A percentile compares a stretch with the other conserved stretches of the same genome.
Evolutionary conservation across 92 coral and sea anemone species (phyloP).

Genomic region (Virgularia gustaviana): DNA sequence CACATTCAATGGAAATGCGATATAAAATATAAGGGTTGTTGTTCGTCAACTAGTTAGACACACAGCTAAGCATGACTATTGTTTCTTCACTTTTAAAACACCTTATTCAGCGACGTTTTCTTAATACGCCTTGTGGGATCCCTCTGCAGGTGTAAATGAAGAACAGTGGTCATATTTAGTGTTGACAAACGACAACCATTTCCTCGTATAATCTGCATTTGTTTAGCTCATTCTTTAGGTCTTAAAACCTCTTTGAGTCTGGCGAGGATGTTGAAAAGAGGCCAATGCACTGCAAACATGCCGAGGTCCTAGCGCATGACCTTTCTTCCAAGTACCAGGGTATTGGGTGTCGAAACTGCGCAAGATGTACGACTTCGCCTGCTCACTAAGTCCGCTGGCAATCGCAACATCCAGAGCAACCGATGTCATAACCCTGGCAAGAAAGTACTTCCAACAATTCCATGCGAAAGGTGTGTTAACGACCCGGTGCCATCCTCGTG

Average conservation of each 20-base stretch:
- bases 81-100: too few relatives aligned
- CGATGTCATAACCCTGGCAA: slow-evolving; percentile 23
- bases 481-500: slow-evolving; percentile 28
- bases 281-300: slow-evolving; percentile 23
- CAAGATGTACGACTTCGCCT: slow-evolving; percentile 26
- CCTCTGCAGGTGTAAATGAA: too few relatives aligned
- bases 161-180: too few relatives aligned
- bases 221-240: slow-evolving; percentile 22
- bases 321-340: slow-evolving; percentile 23
- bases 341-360: slow-evolving; percentile 21
- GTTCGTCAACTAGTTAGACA: too few relatives aligned
- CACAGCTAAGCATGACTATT: too few relatives aligned
- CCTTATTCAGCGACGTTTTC: too few relatives aligned
- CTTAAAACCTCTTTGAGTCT: slow-evolving; percentile 14
- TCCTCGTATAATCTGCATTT: slow-evolving; percentile 17
- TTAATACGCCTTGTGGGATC: too few relatives aligned
- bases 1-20: too few relatives aligned
- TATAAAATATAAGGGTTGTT: too few relatives aligned
- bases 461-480: slow-evolving; percentile 23
- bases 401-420: slow-evolving; percentile 23
- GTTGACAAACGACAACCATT: too few relatives aligned
- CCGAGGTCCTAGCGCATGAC: slow-evolving; percentile 26
- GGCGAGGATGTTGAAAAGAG: slow-evolving; percentile 25
- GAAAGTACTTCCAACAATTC: slow-evolving; percentile 22
- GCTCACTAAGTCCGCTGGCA: slow-evolving; percentile 24